Evolutionary conservation across 1,140 invertebrate species (phyloP).

Genomic region (Rhynchophorus ferrugineus): DNA sequence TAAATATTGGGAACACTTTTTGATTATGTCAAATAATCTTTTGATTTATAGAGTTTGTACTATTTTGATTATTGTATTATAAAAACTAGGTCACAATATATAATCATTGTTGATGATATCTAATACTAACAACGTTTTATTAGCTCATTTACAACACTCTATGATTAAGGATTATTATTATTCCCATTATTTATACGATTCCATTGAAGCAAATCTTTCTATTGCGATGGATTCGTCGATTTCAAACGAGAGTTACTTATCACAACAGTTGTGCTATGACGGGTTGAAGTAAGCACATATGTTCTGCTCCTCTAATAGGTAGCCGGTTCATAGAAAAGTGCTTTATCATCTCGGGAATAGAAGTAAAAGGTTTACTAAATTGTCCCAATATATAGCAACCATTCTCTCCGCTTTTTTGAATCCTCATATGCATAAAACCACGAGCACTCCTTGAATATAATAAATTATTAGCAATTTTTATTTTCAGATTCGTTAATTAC

Average conservation of each 20-base stretch:
- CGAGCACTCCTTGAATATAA: constrained; percentile 68
- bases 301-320: constrained; percentile 88
- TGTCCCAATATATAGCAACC: constrained; percentile 80
- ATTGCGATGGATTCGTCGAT: background rate
- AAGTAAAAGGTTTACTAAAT: constrained; percentile 82
- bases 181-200: background rate
- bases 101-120: no score
- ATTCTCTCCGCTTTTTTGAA: constrained; percentile 64
- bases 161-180: background rate
- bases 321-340: constrained; percentile 88
- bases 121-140: background rate
- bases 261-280: constrained; percentile 79
- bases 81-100: no score
- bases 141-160: background rate
- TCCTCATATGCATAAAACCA: constrained; percentile 94
- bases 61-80: constrained; percentile 2
- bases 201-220: background rate
- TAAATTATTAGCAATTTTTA: background rate
- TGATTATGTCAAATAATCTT: constrained; percentile 1
- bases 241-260: constrained; percentile 28
- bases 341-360: constrained; percentile 86
- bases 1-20: background rate
- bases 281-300: constrained; percentile 87
- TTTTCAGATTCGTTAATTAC: no score
- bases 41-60: constrained; percentile 19